Evolutionary conservation across 1,140 invertebrate genomes (phyloP), one percentile per base, ranked within the genome.

Genomic region (Drosophila bocki): DNA sequence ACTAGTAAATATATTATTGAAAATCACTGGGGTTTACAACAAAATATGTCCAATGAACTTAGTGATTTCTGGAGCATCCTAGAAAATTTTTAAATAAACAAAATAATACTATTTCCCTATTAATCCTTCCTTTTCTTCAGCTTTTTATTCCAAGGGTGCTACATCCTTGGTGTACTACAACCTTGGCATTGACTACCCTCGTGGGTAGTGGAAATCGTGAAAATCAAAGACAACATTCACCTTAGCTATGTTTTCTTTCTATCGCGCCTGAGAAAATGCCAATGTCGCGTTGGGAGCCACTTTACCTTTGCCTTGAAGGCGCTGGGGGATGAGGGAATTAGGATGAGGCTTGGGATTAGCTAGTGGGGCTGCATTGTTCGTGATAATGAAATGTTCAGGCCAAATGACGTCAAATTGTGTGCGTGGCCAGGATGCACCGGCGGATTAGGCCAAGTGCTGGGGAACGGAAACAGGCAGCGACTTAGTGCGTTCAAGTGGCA

Each of bases 341-440:
- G 44, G 60, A 65, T 59, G 12, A 53, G 35, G 71, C 51, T 17
- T 26, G 13, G 56, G 75, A 57, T 77, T 78, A 78, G 75, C 65
- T 77, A 56, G 53, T 65, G 60, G 37, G 37, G 53, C 60, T 76
- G 60, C 45, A 76, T 76, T 76, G 60, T 76, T 65, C 50, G 50
- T 68, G 75, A 78, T 77, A 77, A 78, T 78, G 75, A 78, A 70
- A 78, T 70, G 69, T 62, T 62, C 62, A 68, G 42, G 63, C 22
- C 72, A 84, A 87, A 88, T 84, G 80, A 83, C 62, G 72, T 67
- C 77, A 78, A 80, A 84, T 87, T 87, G 84, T 88, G 70, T 75
- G 71, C 60, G 54, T 59, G 50, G 44, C 71, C 61, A 19, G 61
- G 47, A 48, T 64, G 56, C 63, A 58, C 19, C 26, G 59, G 13